Evolutionary conservation across 2,888 invertebrate species (phyloP), one percentile per base, ranked within the genome.

Genomic region (Beris morrisii): DNA sequence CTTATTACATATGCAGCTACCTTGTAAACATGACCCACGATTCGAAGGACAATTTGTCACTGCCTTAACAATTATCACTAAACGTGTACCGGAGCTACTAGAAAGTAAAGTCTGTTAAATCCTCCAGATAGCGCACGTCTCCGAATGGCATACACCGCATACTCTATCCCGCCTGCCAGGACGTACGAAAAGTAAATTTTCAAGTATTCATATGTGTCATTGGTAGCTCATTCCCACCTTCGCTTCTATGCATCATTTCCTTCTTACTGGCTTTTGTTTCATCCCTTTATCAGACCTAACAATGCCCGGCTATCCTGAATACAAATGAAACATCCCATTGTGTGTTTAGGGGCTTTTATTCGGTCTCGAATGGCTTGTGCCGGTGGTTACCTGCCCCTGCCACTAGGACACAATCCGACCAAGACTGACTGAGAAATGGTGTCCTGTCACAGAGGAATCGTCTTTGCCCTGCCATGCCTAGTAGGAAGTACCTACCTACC

Each of bases 11-110:
- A 61, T 61, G 61, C 61, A 61, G 61, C 50, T 61, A 61, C 61
- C 61, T 50, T 61, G 61, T 61, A 52, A 61, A 61, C 61, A 61
- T 61, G 61, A 50, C 61, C 61, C 50, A 50, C 61, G 61, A 61
- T 61, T 61, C 38, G 52, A 61, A 61, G 50, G 61, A 61, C 61
- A 38, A 61, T 61, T 61, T 61, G 61, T 61, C 61, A 61, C 61
- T 61, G 61, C 61, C 61, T 61, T 52, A 52, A 61, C 52, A 61
- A 61, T 61, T 61, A 61, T 61, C 61, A 52, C 61, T 61, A 30
- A 22, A 30, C 6, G 28, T 5, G 4, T 30, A 53, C 32, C 13
- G 22, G 38, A 52, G 38, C 12, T 50, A 38, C 30, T 22, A 52
- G 28, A 9, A 59, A 13, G 45, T 46, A 38, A 52, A 50, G 30